Base-by-base conservation (phyloP, 2,888 invertebrate genomes). In the Piscicola geometra region DNA sequence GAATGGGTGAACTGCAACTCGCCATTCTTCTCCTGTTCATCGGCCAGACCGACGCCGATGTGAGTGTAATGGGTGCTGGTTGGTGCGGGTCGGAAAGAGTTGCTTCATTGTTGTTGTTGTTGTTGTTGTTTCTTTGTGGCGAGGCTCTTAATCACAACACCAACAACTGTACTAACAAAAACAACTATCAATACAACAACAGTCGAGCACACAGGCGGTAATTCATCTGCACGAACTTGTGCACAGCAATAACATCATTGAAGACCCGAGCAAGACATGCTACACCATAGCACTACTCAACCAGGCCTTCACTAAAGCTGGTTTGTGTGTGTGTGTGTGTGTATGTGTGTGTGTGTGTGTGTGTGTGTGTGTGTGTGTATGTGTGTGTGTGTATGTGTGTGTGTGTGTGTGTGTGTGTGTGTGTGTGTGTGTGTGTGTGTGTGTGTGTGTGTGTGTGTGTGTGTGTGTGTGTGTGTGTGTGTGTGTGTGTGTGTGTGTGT, bases 1-100 rank as follows among this genome's bases (percentile, higher is more conserved):
- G 56, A 1, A 28, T 89, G 88, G 88, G 88, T 33, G 87, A 88
- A 25, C 82, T 89, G 30, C 86, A 85, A 3, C 80, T 86, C 30
- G 80, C 81, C 41, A 82, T 86, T 28, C 81, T 86, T 2, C 81
- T 86, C 64, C 79, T 81, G 1, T 85, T 84, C 79, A 83, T 83
- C 50, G 80, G 81, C 32, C 82, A 82, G 70, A 79, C 81, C 2
- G 80, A 83, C 73, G 79, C 83, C 81, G 85, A 15, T 5, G 60
- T 56, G 60, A 21, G 60, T 5, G 21, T 28, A 18, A 9, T 64
- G 12, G n/a, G 9, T 18, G n/a, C n/a, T 25, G n/a, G 9, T n/a
- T n/a, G n/a, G n/a, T n/a, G n/a, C n/a, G n/a, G n/a, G 15, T 21
- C 21, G 21, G 21, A 21, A 64, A 21, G 21, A 64, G 25, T 9